These are phyloP conservation scores for Amphilophus citrinellus DNA, from an alignment of 2,113 vertebrate genomes.

Conservation along the genomic window DNA sequence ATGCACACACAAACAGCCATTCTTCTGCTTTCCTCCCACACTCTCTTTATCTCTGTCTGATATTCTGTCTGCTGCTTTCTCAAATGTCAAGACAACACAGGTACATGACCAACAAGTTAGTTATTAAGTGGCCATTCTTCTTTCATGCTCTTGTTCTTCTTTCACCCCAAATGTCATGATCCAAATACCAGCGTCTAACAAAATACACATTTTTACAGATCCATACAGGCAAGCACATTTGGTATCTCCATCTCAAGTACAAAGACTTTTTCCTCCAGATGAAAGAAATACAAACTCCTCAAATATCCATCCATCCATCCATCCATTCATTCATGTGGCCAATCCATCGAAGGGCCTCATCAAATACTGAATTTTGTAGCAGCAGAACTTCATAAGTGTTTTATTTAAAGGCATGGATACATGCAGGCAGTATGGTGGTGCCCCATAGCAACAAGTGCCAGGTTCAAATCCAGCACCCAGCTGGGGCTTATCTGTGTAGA, in stretches of 20 bases:
- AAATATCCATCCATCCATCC: neutral
- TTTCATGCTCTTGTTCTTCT: neutral
- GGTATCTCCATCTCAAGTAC: neutral
- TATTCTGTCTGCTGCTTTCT: conserved; percentile 30
- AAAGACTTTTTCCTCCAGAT: neutral
- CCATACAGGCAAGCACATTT: neutral
- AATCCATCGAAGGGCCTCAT: neutral
- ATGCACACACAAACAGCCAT: conserved; percentile 22
- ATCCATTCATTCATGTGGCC: neutral
- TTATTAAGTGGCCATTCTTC: conserved; percentile 28
- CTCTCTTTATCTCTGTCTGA: conserved; percentile 41
- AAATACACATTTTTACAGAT: neutral
- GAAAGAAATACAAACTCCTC: neutral
- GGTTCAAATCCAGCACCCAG: neutral
- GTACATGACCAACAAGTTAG: conserved; percentile 15
- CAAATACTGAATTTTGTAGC: conserved; percentile 6
- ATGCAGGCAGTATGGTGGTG: neutral
- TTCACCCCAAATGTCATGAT: neutral
- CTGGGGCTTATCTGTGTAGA: neutral
- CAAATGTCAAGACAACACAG: conserved; percentile 57
- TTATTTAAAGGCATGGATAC: neutral
- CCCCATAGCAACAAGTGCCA: neutral
- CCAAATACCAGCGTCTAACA: neutral
- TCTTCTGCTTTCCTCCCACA: conserved; percentile 42
- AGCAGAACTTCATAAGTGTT: neutral